Percentiles rank a stretch among this genome's conserved stretches.
phyloP scores from a whole-genome alignment of 2,888 invertebrate species.

The Drosophila helvetica region DNA sequence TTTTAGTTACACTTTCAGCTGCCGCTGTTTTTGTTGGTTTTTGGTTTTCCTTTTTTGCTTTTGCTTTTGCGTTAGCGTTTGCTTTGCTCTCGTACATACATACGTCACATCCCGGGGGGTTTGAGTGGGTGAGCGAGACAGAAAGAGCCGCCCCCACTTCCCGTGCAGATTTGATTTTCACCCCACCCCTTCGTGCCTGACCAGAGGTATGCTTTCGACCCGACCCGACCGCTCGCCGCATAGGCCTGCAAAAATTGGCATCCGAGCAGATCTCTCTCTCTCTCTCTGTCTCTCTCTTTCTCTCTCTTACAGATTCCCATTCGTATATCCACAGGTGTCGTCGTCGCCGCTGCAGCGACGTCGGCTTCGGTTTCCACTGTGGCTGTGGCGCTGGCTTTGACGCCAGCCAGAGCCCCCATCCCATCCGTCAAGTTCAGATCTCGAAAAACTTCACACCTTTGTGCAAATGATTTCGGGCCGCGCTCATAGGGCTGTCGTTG shows the following conservation, averaged over 20 bases:
- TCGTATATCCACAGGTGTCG: slow-evolving; percentile 70
- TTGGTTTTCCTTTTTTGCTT: slow-evolving; percentile 40
- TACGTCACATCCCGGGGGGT: slow-evolving; percentile 37
- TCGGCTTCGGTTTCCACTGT: slow-evolving; percentile 26
- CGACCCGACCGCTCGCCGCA: slow-evolving; percentile 9
- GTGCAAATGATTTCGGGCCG: slow-evolving; percentile 71
- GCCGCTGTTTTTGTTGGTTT: slow-evolving; percentile 53
- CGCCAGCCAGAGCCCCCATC: slow-evolving; percentile 26
- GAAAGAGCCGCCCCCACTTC: not conserved
- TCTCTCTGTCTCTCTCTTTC: slow-evolving; percentile 57
- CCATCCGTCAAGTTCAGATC: slow-evolving; percentile 70
- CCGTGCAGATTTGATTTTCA: not conserved
- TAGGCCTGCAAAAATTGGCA: slow-evolving; percentile 66
- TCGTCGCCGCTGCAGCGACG: slow-evolving; percentile 34
- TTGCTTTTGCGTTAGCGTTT: slow-evolving; percentile 18
- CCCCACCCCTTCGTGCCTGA: not conserved
- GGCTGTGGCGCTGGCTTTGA: slow-evolving; percentile 18
- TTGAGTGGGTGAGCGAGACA: not conserved
- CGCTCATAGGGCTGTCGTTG: slow-evolving; percentile 35
- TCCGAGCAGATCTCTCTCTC: slow-evolving; percentile 55
- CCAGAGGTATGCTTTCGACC: not conserved
- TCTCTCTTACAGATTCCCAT: slow-evolving; percentile 37
- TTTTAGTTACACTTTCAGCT: slow-evolving; percentile 71
- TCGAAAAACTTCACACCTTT: slow-evolving; percentile 62
- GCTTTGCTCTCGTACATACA: slow-evolving; percentile 24